Evolutionary conservation across 2,888 invertebrate species (phyloP).

Genomic region (Dyspetes luteomarginatus): DNA sequence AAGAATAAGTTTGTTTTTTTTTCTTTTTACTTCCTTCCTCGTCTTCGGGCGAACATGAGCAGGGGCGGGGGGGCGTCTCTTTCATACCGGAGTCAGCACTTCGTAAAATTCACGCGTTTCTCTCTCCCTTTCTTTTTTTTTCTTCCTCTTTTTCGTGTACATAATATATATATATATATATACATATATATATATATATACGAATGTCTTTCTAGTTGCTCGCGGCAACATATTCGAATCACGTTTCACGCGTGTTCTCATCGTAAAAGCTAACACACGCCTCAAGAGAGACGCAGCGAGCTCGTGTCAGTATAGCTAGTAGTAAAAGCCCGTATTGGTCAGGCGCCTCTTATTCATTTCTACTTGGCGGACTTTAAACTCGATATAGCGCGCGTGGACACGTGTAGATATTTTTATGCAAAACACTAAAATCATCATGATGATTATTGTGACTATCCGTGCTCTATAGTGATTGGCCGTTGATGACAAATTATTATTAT

Average conservation of each 20-base stretch:
- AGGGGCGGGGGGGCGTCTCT: slow-evolving; percentile 32
- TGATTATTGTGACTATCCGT: too few relatives aligned
- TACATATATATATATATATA: slow-evolving; percentile 12
- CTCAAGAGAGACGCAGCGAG: background rate
- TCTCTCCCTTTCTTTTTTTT: background rate
- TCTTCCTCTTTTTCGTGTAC: slow-evolving; percentile 23
- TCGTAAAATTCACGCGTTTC: slow-evolving; percentile 64
- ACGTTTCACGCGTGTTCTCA: slow-evolving; percentile 66
- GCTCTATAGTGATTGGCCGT: too few relatives aligned
- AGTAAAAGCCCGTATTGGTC: slow-evolving; percentile 44
- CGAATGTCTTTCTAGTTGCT: slow-evolving; percentile 11
- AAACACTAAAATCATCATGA: too few relatives aligned
- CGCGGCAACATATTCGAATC: slow-evolving; percentile 64
- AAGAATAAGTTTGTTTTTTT: slow-evolving; percentile 60
- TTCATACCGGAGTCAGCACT: slow-evolving; percentile 64
- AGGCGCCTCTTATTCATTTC: background rate
- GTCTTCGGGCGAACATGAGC: background rate
- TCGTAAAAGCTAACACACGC: slow-evolving; percentile 62
- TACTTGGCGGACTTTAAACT: background rate
- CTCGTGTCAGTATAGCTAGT: slow-evolving; percentile 5
- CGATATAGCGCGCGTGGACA: too few relatives aligned
- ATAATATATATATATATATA: too few relatives aligned
- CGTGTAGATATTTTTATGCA: too few relatives aligned
- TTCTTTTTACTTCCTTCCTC: slow-evolving; percentile 55
- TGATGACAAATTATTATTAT: too few relatives aligned